Evolutionary conservation across 1,140 invertebrate genomes (phyloP).

Genomic region (Leptestheria dahalacensis): DNA sequence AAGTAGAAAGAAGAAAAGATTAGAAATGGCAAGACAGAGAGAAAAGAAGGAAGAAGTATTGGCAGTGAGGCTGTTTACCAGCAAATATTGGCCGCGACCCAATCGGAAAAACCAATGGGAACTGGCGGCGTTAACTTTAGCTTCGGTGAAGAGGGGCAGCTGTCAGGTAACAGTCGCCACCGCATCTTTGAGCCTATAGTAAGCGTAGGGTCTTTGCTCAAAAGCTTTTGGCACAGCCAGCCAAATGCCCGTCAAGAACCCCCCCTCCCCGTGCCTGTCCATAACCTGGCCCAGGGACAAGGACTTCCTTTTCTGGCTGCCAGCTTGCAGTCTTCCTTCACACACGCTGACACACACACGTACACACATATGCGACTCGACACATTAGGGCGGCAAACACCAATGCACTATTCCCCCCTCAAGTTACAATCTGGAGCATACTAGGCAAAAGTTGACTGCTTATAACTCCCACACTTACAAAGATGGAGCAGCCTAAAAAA

Average conservation of each 20-base stretch:
- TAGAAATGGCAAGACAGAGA: background rate
- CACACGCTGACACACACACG: background rate
- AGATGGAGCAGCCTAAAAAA: too few species aligned
- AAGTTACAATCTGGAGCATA: too few species aligned
- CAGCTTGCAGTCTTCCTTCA: background rate
- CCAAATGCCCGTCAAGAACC: background rate
- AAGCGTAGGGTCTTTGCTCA: background rate
- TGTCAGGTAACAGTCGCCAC: background rate
- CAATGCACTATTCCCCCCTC: too few species aligned
- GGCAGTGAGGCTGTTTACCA: background rate
- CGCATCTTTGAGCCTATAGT: background rate
- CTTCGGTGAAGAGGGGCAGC: background rate
- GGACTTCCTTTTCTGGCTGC: background rate
- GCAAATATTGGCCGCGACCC: background rate
- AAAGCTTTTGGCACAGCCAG: background rate
- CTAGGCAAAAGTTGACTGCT: too few species aligned
- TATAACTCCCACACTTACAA: too few species aligned
- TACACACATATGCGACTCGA: background rate
- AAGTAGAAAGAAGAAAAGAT: too few species aligned
- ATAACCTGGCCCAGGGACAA: background rate
- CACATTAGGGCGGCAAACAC: background rate
- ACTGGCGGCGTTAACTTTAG: background rate
- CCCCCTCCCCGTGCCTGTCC: background rate
- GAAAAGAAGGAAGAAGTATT: too few species aligned
- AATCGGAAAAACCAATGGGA: background rate